A percentile compares a stretch with the other conserved stretches of the same genome.
Evolutionary conservation across 2,797 vertebrate genomes (phyloP).

Genomic region (Coilia nasus): DNA sequence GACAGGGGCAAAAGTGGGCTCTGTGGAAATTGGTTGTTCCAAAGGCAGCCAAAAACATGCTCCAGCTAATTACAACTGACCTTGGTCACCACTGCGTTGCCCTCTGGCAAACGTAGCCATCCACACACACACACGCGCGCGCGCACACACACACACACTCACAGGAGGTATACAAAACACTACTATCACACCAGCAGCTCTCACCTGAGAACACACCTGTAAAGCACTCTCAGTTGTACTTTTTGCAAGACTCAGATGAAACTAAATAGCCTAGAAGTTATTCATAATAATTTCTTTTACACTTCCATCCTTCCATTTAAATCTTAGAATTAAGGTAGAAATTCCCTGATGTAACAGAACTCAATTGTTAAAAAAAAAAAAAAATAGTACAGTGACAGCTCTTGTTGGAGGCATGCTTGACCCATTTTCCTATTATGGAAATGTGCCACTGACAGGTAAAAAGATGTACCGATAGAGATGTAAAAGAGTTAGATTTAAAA

Average conservation of each 20-base stretch:
- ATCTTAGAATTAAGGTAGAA: neutral
- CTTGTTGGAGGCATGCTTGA: neutral
- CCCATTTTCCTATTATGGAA: neutral
- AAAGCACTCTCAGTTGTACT: neutral
- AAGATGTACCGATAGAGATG: neutral
- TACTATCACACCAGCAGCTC: neutral
- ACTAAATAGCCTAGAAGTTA: neutral
- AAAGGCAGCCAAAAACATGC: constrained; percentile 7
- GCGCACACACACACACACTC: neutral
- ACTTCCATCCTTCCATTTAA: neutral
- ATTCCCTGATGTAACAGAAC: neutral
- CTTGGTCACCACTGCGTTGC: neutral
- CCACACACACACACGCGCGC: neutral
- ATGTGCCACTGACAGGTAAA: neutral
- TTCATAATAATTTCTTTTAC: neutral
- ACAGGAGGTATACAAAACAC: neutral
- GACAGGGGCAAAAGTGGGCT: neutral
- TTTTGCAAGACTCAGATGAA: neutral
- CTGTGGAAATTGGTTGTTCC: constrained; percentile 13
- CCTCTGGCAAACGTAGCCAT: neutral
- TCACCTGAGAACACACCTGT: neutral
- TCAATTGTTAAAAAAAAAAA: neutral
- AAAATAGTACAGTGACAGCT: neutral
- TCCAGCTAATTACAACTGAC: constrained; percentile 25
- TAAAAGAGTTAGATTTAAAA: neutral